Conservation (phyloP, 2,888 invertebrate species). For the Sminthurides aquaticus region DNA sequence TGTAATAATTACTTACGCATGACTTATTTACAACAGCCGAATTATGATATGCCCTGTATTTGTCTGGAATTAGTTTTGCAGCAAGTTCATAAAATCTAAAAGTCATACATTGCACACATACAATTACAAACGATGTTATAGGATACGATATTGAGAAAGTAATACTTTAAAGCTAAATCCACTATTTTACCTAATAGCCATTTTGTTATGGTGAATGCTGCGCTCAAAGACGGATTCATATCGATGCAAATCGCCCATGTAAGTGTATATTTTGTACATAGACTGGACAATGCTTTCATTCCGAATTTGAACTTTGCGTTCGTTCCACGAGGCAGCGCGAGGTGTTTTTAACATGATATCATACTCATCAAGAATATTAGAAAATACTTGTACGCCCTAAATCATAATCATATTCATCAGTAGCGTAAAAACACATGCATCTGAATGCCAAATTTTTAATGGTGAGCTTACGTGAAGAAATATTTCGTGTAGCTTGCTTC, state of each 20-base stretch:
- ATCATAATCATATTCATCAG: too few relatives aligned
- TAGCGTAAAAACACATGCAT: too few relatives aligned
- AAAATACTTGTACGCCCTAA: not conserved
- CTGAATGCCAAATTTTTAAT: too few relatives aligned
- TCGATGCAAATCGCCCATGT: constrained; percentile 15
- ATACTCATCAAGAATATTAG: not conserved
- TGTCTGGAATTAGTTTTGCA: constrained; percentile 8
- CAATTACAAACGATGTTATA: too few relatives aligned
- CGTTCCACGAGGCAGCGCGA: too few relatives aligned
- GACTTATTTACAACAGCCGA: constrained; percentile 10
- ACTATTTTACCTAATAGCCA: not conserved
- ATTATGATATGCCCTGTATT: constrained; percentile 17
- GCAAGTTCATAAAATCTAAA: constrained; percentile 15
- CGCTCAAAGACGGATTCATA: not conserved
- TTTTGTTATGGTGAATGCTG: not conserved
- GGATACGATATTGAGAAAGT: too few relatives aligned
- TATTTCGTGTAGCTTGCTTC: constrained; percentile 12
- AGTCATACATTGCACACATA: too few relatives aligned
- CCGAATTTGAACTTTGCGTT: not conserved
- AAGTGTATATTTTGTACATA: constrained; percentile 17
- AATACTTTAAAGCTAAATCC: too few relatives aligned
- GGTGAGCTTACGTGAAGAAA: constrained; percentile 11
- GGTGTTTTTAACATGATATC: too few relatives aligned
- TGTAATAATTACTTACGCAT: constrained; percentile 6
- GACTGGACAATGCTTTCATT: not conserved